phyloP scores from a whole-genome alignment of 2,888 invertebrate genomes.

The Hemaris fuciformis region DNA sequence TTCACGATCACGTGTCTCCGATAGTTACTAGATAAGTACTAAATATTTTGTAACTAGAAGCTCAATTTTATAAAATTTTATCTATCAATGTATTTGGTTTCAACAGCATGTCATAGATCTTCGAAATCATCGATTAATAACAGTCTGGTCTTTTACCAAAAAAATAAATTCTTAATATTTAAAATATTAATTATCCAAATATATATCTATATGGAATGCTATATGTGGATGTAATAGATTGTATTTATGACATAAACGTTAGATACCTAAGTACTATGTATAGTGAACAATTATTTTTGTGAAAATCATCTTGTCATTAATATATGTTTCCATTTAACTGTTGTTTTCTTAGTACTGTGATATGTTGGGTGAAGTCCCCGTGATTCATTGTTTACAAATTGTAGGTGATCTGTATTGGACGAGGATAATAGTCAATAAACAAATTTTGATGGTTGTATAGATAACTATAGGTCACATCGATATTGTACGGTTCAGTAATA shows the following conservation, averaged over 20 bases:
- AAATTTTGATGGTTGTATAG: neutral
- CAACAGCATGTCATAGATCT: neutral
- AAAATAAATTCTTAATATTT: neutral
- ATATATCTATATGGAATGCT: neutral
- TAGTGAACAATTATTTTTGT: conserved; percentile 57
- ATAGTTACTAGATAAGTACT: conserved; percentile 16
- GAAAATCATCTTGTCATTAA: conserved; percentile 70
- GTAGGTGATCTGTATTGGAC: neutral
- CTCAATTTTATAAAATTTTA: conserved; percentile 6
- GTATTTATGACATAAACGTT: neutral
- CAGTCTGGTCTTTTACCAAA: neutral
- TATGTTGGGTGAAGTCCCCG: conserved; percentile 17
- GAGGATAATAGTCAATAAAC: neutral
- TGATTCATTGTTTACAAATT: conserved; percentile 16
- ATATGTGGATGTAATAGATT: conserved; percentile 17
- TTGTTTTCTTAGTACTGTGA: conserved; percentile 36
- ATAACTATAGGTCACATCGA: neutral
- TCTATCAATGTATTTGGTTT: neutral
- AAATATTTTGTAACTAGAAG: conserved; percentile 11
- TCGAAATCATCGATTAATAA: neutral
- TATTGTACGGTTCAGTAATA: too few species aligned
- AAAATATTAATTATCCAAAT: neutral
- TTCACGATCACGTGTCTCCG: neutral
- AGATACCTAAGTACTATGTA: conserved; percentile 33
- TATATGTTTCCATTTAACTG: conserved; percentile 57